These are phyloP conservation scores for Elachura formosa DNA, from an alignment of 2,113 vertebrate species.

Conservation along the genomic window DNA sequence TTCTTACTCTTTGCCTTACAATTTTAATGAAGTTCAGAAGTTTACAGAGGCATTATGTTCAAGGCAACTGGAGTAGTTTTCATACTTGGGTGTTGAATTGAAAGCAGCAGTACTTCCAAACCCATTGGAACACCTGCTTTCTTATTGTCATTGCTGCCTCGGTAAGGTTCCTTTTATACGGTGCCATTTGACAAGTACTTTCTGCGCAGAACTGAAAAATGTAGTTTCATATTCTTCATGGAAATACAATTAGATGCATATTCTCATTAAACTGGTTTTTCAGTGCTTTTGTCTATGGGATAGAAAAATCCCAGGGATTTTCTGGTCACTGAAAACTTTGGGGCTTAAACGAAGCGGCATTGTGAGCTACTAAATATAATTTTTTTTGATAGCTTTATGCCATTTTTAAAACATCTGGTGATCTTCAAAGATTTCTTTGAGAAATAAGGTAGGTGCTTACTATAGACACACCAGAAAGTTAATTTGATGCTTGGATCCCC, in stretches of 20 bases:
- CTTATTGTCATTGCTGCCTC: background rate
- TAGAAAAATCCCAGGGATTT: background rate
- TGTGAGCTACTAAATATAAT: background rate
- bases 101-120: background rate
- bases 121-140: background rate
- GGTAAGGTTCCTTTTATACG: background rate
- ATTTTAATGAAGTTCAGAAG: background rate
- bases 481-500: background rate
- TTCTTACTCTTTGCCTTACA: background rate
- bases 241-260: background rate
- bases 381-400: background rate
- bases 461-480: background rate
- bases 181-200: background rate
- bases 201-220: background rate
- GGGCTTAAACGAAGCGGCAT: background rate
- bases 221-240: background rate
- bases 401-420: background rate
- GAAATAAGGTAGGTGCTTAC: background rate
- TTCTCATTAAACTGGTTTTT: background rate
- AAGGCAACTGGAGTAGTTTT: background rate
- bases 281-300: background rate
- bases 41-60: background rate
- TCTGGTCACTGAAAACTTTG: background rate
- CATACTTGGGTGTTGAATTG: background rate
- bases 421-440: background rate